These are phyloP conservation scores for Leptothorax acervorum DNA, from an alignment of 2,888 invertebrate genomes.

Conservation along the genomic window DNA sequence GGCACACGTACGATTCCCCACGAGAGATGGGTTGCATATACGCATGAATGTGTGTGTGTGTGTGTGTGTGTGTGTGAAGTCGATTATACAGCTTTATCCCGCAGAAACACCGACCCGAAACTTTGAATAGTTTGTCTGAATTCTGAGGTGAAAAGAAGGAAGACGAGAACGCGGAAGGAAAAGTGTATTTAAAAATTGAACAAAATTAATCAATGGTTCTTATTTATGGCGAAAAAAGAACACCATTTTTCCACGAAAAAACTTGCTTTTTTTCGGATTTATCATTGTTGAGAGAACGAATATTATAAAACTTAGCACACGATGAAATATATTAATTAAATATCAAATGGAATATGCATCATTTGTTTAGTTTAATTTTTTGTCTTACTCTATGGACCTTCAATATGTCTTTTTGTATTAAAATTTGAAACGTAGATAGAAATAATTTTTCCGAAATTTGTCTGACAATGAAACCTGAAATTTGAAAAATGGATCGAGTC, in stretches of 20 bases:
- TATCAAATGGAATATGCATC: neutral
- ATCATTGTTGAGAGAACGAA: neutral
- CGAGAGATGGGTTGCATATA: constrained; percentile 26
- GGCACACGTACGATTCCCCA: constrained; percentile 40
- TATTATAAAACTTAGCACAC: neutral
- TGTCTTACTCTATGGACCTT: neutral
- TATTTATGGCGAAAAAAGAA: constrained; percentile 53
- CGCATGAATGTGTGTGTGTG: neutral
- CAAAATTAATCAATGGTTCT: constrained; percentile 56
- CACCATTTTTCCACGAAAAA: constrained; percentile 31
- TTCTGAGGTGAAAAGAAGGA: neutral
- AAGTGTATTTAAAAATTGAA: constrained; percentile 55
- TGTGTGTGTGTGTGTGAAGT: neutral
- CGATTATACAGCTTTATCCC: constrained; percentile 9
- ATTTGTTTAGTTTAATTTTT: neutral
- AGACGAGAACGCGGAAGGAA: constrained; percentile 1
- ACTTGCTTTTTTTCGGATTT: constrained; percentile 3
- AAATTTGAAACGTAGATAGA: neutral
- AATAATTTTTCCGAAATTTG: constrained; percentile 1
- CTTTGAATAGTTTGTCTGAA: constrained; percentile 30
- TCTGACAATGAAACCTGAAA: neutral
- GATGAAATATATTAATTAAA: constrained; percentile 18
- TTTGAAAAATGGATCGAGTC: neutral
- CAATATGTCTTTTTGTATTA: neutral
- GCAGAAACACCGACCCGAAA: constrained; percentile 15